Conservation (phyloP, 2,113 vertebrate genomes). For the Semnornis frantzii region DNA sequence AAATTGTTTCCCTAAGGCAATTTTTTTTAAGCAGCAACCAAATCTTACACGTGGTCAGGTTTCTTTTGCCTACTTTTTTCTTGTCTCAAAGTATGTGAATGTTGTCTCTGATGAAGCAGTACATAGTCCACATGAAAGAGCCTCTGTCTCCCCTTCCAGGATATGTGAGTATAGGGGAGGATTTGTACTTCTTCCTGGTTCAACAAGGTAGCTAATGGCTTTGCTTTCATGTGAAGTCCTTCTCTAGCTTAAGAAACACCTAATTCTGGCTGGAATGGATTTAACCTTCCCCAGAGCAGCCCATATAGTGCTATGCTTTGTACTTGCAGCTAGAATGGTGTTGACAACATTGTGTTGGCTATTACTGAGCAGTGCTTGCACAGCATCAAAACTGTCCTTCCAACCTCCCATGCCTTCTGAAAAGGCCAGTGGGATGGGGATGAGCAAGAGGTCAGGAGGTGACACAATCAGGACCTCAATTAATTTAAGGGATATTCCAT, state of each 20-base stretch:
- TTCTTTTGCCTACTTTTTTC: background rate
- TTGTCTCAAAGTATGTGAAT: background rate
- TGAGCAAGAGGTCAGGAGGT: background rate
- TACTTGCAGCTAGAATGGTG: background rate
- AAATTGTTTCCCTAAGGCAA: background rate
- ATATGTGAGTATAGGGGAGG: background rate
- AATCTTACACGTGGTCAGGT: background rate
- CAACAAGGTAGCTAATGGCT: background rate
- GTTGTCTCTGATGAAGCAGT: background rate
- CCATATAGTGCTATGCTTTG: background rate
- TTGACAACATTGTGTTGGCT: background rate
- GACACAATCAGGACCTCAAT: background rate
- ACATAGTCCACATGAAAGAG: background rate
- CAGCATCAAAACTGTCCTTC: background rate
- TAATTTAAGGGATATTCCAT: background rate
- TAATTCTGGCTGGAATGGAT: background rate
- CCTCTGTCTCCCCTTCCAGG: background rate
- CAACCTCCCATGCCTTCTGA: too few species aligned
- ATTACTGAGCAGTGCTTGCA: background rate
- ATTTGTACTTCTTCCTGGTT: background rate
- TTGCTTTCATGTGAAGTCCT: background rate
- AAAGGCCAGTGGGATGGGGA: background rate
- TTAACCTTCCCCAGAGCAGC: background rate
- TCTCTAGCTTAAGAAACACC: background rate
- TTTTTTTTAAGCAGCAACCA: background rate